A percentile compares a stretch with the other conserved stretches of the same genome.
Evolutionary conservation across 2,888 invertebrate species (phyloP).

Genomic region (Cataglyphis cursor): DNA sequence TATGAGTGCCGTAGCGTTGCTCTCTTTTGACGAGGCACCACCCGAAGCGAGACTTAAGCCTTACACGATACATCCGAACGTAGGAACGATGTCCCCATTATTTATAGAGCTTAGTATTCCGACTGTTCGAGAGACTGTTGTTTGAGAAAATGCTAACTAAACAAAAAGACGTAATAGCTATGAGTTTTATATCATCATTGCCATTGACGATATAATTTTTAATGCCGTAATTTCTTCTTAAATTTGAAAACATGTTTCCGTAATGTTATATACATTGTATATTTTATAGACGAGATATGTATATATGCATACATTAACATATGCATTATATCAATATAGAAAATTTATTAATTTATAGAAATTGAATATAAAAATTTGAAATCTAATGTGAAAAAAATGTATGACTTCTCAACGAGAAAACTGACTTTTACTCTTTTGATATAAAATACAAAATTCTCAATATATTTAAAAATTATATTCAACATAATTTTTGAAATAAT

Average conservation of each 20-base stretch:
- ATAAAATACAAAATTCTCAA: background rate
- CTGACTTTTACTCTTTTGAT: background rate
- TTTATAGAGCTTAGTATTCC: constrained; percentile 41
- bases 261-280: background rate
- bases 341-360: background rate
- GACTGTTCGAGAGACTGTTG: constrained; percentile 19
- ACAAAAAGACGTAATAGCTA: constrained; percentile 38
- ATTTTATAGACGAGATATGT: background rate
- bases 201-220: constrained; percentile 12
- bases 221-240: background rate
- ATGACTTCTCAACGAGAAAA: background rate
- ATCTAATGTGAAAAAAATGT: background rate
- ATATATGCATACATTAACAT: background rate
- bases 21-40: constrained; percentile 55
- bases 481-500: background rate
- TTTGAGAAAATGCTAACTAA: constrained; percentile 32
- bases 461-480: background rate
- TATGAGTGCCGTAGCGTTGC: constrained; percentile 34
- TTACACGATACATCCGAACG: constrained; percentile 38
- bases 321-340: background rate
- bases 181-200: constrained; percentile 26
- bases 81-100: constrained; percentile 44
- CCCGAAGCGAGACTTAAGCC: constrained; percentile 56
- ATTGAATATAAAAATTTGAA: background rate
- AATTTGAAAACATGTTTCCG: background rate